Conservation (phyloP, 2,113 vertebrate species). For the Chascanopsetta lugubris region DNA sequence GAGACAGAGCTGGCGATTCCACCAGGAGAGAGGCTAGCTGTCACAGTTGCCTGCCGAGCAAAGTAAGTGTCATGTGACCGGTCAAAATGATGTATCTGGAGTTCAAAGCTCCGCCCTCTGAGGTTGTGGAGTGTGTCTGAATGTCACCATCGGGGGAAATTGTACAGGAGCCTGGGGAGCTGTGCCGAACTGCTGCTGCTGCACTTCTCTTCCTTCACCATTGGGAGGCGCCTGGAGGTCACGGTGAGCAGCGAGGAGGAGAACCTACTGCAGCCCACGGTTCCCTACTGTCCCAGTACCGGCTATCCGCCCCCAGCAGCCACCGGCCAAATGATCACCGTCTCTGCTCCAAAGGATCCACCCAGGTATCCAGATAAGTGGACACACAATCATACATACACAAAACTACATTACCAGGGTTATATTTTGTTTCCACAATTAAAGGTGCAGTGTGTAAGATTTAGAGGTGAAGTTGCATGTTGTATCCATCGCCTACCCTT, state of each 20-base stretch:
- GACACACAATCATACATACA: no score
- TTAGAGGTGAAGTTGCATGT: no score
- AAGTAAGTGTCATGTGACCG: conserved; percentile 72
- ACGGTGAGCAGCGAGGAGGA: conserved; percentile 82
- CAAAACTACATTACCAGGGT: no score
- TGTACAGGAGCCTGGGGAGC: conserved; percentile 83
- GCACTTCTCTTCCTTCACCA: conserved; percentile 87
- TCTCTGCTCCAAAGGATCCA: conserved; percentile 47
- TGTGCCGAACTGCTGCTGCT: conserved; percentile 90
- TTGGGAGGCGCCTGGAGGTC: conserved; percentile 86
- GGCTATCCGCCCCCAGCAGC: accelerated
- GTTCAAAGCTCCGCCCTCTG: background rate
- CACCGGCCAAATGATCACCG: conserved; percentile 61
- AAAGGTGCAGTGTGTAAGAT: no score
- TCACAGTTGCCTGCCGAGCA: conserved; percentile 82
- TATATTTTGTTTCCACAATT: no score
- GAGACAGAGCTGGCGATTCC: conserved; percentile 71
- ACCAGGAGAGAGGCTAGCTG: conserved; percentile 78
- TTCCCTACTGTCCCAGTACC: conserved; percentile 50
- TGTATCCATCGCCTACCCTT: no score
- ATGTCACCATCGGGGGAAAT: background rate
- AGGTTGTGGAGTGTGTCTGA: background rate
- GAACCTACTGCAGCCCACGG: conserved; percentile 75
- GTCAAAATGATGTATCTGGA: conserved; percentile 13
- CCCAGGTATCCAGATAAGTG: conserved; percentile 42